Percentiles rank a stretch among this genome's conserved stretches.
Evolutionary conservation across 92 coral and sea anemone species (phyloP).

Genomic region (Metridium senile): DNA sequence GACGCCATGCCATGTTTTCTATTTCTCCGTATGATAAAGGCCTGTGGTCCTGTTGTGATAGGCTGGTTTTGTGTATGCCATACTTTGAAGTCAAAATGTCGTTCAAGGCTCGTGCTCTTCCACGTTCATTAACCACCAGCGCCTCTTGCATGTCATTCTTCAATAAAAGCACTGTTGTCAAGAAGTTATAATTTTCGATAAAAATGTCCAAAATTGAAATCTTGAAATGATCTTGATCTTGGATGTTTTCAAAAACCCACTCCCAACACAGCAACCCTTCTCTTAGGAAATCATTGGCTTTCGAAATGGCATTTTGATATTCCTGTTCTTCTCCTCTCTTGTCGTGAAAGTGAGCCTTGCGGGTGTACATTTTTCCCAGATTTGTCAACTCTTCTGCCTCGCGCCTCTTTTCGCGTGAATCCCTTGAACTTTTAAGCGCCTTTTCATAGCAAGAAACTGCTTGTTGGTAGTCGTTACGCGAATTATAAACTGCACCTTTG

Average conservation of each 20-base stretch:
- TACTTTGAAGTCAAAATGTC: conserved; percentile 13
- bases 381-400: background rate
- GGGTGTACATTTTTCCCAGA: background rate
- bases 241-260: conserved; percentile 6
- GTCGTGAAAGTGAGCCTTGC: background rate
- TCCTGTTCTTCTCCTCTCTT: background rate
- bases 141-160: background rate
- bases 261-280: background rate
- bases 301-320: background rate
- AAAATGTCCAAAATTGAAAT: conserved; percentile 1
- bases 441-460: background rate
- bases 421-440: background rate
- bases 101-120: conserved; percentile 2
- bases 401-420: background rate
- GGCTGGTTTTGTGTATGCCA: background rate
- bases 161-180: background rate
- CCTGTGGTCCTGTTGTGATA: background rate
- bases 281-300: background rate
- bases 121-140: background rate
- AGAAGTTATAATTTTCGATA: background rate
- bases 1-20: background rate
- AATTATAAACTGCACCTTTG: background rate
- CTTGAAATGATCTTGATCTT: conserved; percentile 14
- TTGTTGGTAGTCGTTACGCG: background rate
- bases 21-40: background rate